Conservation (phyloP, 2,113 vertebrate species). For the Semnornis frantzii region DNA sequence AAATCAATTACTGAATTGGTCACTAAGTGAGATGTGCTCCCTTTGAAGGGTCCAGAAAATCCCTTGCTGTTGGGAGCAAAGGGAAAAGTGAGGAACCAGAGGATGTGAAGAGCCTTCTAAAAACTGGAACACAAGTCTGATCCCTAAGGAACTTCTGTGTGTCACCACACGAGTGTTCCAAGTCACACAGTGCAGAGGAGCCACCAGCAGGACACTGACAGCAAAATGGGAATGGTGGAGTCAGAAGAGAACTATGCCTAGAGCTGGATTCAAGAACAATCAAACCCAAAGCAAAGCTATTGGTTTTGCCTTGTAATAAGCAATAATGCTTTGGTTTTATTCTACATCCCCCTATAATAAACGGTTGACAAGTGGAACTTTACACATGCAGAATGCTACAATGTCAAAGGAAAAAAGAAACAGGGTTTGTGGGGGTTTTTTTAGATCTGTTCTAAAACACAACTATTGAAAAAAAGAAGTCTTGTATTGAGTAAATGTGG, state of each 20-base stretch:
- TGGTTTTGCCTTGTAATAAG: not conserved
- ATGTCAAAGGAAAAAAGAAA: not conserved
- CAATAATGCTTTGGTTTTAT: not conserved
- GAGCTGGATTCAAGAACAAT: not conserved
- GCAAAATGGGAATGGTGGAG: not conserved
- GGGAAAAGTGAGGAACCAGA: not conserved
- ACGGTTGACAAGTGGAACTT: not conserved
- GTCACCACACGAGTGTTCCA: rapidly evolving
- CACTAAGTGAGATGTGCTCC: not conserved
- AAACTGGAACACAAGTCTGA: not conserved
- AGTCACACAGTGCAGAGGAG: not conserved
- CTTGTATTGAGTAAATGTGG: not conserved
- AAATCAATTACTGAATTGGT: not conserved
- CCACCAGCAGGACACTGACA: rapidly evolving
- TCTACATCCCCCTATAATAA: not conserved
- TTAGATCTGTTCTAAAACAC: not conserved
- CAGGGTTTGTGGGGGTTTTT: not conserved
- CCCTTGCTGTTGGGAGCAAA: not conserved
- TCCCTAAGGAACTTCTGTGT: not conserved
- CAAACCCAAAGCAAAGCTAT: not conserved
- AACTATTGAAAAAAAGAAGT: not conserved
- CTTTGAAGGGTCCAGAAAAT: not conserved
- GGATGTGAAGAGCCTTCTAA: not conserved
- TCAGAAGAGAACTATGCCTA: not conserved
- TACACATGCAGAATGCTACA: not conserved